These are phyloP conservation scores for Idris sp. DNA, from an alignment of 1,140 invertebrate genomes.

Conservation along the genomic window DNA sequence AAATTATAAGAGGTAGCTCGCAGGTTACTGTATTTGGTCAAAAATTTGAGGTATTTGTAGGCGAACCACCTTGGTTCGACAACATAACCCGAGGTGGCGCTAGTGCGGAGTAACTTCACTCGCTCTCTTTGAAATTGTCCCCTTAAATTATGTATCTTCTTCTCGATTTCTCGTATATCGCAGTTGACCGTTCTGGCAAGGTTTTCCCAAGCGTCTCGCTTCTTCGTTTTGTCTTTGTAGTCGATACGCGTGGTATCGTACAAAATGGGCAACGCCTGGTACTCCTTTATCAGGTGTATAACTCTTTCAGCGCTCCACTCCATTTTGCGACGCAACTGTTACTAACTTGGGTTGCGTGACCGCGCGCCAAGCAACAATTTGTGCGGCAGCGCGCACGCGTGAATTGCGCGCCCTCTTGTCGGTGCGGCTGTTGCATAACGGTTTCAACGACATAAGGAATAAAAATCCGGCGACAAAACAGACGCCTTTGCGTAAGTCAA, in stretches of 20 bases:
- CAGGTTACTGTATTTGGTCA: slow-evolving; percentile 40
- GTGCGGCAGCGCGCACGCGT: slow-evolving; percentile 19
- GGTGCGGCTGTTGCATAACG: slow-evolving; percentile 47
- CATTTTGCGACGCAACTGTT: slow-evolving; percentile 59
- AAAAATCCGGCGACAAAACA: slow-evolving; percentile 36
- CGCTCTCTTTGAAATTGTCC: slow-evolving; percentile 50
- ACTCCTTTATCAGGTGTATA: slow-evolving; percentile 37
- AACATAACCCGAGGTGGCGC: slow-evolving; percentile 44
- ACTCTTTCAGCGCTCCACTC: slow-evolving; percentile 55
- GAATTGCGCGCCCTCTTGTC: slow-evolving; percentile 18
- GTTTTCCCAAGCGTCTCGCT: slow-evolving; percentile 40
- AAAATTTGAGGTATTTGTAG: slow-evolving; percentile 49
- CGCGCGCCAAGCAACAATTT: slow-evolving; percentile 34
- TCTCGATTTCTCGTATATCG: slow-evolving; percentile 48
- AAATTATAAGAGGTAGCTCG: slow-evolving; percentile 15
- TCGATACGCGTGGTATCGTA: slow-evolving; percentile 56
- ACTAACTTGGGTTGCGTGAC: slow-evolving; percentile 52
- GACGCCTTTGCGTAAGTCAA: slow-evolving; percentile 26
- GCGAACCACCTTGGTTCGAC: slow-evolving; percentile 55
- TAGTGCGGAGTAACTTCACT: slow-evolving; percentile 35
- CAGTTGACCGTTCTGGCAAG: slow-evolving; percentile 42
- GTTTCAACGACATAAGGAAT: slow-evolving; percentile 28
- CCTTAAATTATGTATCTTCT: slow-evolving; percentile 53
- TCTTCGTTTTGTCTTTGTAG: slow-evolving; percentile 50
- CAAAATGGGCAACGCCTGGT: slow-evolving; percentile 42